A percentile compares a stretch with the other conserved stretches of the same genome.
phyloP scores from a whole-genome alignment of 2,888 invertebrate species.

The Noctua janthe region DNA sequence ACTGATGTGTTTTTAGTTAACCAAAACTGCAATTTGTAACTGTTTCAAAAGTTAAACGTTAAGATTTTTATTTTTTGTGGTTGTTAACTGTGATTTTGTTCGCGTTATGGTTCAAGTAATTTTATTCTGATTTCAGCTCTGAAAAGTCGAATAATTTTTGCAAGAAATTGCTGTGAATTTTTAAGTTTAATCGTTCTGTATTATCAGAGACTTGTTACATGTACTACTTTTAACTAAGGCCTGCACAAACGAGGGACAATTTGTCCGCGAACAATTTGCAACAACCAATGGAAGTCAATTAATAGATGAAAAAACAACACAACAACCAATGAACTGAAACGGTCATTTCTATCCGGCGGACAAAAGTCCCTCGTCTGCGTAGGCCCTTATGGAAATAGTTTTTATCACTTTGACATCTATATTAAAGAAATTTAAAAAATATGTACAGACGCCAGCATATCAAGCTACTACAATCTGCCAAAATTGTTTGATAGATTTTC shows the following conservation, averaged over 20 bases:
- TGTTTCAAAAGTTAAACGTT: conserved; percentile 50
- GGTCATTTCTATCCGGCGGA: too few species aligned
- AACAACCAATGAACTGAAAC: too few species aligned
- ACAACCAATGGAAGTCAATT: too few species aligned
- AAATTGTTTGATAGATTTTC: too few species aligned
- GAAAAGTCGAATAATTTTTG: background rate
- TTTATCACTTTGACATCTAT: too few species aligned
- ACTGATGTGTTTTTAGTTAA: conserved; percentile 53
- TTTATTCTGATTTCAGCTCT: conserved; percentile 24
- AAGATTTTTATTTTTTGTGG: conserved; percentile 42
- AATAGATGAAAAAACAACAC: too few species aligned
- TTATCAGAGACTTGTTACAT: background rate
- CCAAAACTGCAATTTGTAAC: conserved; percentile 56
- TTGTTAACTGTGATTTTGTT: conserved; percentile 38
- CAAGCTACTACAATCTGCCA: too few species aligned
- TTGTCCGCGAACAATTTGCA: too few species aligned
- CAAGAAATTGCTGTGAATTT: background rate
- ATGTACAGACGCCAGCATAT: background rate
- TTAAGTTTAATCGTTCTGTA: background rate
- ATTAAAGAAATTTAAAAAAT: background rate
- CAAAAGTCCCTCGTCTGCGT: too few species aligned
- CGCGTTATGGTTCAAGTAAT: conserved; percentile 34
- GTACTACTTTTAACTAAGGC: background rate
- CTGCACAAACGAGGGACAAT: too few species aligned
- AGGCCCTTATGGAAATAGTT: background rate